These are phyloP conservation scores for Calephelis perditalis DNA, from an alignment of 2,888 invertebrate genomes.

Conservation along the genomic window DNA sequence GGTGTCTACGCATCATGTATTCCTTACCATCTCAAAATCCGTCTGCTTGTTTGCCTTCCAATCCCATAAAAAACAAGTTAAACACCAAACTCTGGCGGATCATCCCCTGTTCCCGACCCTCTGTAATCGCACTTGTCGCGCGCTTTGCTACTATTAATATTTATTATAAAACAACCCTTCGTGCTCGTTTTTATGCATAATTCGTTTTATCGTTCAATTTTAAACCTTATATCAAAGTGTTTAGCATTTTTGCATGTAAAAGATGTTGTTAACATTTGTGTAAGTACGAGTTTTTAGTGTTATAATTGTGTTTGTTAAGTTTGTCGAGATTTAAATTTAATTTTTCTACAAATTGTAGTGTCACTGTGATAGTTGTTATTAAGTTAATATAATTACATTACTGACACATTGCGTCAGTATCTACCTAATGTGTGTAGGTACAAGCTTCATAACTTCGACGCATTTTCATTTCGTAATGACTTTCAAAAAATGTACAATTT, in stretches of 20 bases:
- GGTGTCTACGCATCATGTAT: no score
- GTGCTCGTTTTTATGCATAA: background rate
- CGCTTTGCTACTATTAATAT: constrained; percentile 10
- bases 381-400: background rate
- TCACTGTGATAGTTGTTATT: background rate
- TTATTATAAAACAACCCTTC: constrained; percentile 13
- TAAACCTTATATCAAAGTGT: constrained; percentile 1
- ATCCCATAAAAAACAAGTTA: background rate
- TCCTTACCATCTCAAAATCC: no score
- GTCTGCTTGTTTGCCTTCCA: no score
- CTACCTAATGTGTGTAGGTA: no score
- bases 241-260: background rate
- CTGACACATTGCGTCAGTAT: no score
- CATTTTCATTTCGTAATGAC: no score
- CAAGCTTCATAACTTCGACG: no score
- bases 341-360: background rate
- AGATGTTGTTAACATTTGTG: background rate
- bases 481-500: no score
- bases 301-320: background rate
- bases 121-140: background rate
- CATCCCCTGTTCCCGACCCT: background rate
- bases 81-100: background rate
- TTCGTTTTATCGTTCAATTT: background rate
- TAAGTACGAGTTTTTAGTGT: no score
- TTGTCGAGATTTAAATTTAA: constrained; percentile 1